These are phyloP conservation scores for Pseudopodoces humilis DNA, from an alignment of 2,113 vertebrate genomes.

Conservation along the genomic window DNA sequence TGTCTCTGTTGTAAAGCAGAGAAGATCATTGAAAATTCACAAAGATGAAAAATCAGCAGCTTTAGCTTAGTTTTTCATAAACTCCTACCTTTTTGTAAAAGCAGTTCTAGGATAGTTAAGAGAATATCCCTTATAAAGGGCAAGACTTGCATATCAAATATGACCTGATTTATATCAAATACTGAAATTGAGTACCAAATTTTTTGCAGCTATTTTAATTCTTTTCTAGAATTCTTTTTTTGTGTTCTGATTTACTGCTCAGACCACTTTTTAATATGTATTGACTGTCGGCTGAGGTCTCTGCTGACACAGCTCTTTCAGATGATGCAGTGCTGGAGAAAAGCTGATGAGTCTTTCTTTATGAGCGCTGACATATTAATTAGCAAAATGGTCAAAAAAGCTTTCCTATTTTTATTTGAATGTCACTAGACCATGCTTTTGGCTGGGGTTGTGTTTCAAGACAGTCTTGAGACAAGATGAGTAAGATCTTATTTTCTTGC, in stretches of 20 bases:
- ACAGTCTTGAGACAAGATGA: conserved; percentile 5
- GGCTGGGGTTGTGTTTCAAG: conserved; percentile 16
- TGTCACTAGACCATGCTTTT: conserved; percentile 67
- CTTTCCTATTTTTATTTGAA: conserved; percentile 85
- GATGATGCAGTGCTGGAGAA: conserved; percentile 79
- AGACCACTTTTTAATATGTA: conserved; percentile 82
- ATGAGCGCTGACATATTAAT: conserved; percentile 96
- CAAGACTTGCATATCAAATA: background rate
- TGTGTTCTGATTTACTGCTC: conserved; percentile 77
- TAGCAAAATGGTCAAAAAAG: conserved; percentile 91
- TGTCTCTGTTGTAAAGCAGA: background rate
- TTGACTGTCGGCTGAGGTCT: conserved; percentile 82
- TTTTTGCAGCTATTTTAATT: background rate
- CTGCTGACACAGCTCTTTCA: conserved; percentile 84
- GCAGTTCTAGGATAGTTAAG: background rate
- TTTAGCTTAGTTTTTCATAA: background rate
- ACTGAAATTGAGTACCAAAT: background rate
- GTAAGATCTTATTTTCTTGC: conserved; percentile 13
- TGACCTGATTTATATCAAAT: background rate
- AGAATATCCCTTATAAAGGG: background rate
- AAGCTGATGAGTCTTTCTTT: conserved; percentile 88
- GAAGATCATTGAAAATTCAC: background rate
- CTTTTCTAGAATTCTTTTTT: conserved; percentile 36
- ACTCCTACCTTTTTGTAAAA: background rate
- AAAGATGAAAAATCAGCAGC: background rate